Base-by-base conservation (phyloP, 53 echinoderm and acorn worm species). In the Hippasteria phrygiana region DNA sequence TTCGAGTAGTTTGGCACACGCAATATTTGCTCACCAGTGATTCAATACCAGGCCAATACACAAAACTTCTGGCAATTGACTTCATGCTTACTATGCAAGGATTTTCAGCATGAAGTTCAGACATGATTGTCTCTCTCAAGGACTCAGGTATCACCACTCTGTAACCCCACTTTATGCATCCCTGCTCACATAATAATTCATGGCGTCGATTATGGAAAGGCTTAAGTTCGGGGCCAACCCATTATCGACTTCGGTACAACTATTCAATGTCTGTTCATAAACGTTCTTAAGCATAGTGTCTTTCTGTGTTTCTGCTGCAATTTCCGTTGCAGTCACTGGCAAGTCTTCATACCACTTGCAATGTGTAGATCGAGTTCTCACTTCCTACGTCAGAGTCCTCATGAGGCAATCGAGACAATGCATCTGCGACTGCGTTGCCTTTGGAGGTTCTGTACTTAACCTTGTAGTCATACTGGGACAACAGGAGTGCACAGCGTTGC, bases 251-350 rank as follows among this genome's bases (percentile, higher is more conserved):
- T 77, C 31, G 88, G 53, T 47, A 75, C 80, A 87, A 42, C 93
- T 72, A 12, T 86, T 42, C 72, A 64, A 55, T 29, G 83, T 74
- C 24, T 88, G 82, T 24, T 62, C 66, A 28, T 56, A 78, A 0
- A 89, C 79, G 48, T 7, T 32, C 37, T 86, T 85, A 14, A 93
- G 54, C n/a, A 90, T 12, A 74, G 39, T 87, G 83, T 77, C 87
- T n/a, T 48, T 87, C 22, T 55, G 87, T 33, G 87, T 87, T 70
- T 86, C 77, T 63, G 47, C 34, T 40, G 76, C 85, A 92, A 92
- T 92, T 40, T 89, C 89, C 73, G 83, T 53, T 66, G 77, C 93
- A 33, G 93, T 89, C 18, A 92, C 90, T 33, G 93, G 87, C 65
- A 90, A 85, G 65, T 66, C 71, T 67, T 69, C 84, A 84, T n/a